Evolutionary conservation across 2,113 vertebrate genomes (phyloP).

Genomic region (Laticauda colubrina): DNA sequence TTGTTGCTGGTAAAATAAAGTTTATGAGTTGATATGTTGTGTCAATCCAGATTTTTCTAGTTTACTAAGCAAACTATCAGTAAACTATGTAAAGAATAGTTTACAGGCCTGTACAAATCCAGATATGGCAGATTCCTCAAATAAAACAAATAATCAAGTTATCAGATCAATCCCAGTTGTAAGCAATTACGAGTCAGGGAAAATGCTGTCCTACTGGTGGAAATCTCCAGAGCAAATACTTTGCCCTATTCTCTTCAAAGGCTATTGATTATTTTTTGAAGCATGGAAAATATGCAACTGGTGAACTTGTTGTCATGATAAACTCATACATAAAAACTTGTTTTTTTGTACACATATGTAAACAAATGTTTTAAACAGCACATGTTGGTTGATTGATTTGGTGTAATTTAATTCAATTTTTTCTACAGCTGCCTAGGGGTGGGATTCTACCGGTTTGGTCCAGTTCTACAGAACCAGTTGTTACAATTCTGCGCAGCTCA

Average conservation of each 20-base stretch:
- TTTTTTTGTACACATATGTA: not conserved
- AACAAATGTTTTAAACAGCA: not conserved
- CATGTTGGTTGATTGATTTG: not conserved
- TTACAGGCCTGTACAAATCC: not conserved
- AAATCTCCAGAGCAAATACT: not conserved
- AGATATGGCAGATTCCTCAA: not conserved
- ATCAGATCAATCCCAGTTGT: slow-evolving; percentile 37
- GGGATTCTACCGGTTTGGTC: too few species aligned
- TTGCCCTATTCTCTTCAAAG: not conserved
- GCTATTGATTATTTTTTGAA: slow-evolving; percentile 40
- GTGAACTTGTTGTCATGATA: slow-evolving; percentile 44
- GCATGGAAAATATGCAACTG: slow-evolving; percentile 54
- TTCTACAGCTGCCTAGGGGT: not conserved
- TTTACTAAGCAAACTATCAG: not conserved
- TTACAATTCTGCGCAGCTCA: too few species aligned
- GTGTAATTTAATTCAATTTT: not conserved
- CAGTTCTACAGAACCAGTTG: too few species aligned
- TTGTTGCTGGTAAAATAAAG: not conserved
- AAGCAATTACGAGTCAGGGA: not conserved
- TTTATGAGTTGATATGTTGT: not conserved
- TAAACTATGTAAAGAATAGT: not conserved
- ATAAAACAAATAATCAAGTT: not conserved
- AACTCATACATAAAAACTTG: not conserved
- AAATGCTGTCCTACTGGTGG: not conserved
- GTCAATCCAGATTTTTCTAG: not conserved